These are phyloP conservation scores for Tenthredo notha DNA, from an alignment of 2,888 invertebrate genomes.

Conservation along the genomic window DNA sequence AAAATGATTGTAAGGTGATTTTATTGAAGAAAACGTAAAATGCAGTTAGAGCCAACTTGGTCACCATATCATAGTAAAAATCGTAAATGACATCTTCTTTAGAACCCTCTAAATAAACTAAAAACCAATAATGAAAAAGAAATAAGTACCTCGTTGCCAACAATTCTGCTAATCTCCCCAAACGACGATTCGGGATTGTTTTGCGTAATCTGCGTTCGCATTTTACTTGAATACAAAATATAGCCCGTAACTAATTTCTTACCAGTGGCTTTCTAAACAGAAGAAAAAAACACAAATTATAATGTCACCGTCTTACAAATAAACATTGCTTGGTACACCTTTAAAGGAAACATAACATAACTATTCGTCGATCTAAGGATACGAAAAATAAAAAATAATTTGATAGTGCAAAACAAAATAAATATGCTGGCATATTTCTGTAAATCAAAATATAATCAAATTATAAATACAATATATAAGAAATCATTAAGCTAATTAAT, in stretches of 20 bases:
- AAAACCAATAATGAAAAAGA: constrained; percentile 70
- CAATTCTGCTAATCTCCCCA: constrained; percentile 89
- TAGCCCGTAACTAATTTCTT: constrained; percentile 97
- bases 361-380: constrained; percentile 54
- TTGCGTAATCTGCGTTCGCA: constrained; percentile 93
- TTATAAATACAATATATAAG: constrained; percentile 59
- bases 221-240: constrained; percentile 98
- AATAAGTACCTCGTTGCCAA: constrained; percentile 84
- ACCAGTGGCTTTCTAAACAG: constrained; percentile 80
- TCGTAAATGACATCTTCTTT: constrained; percentile 55
- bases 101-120: constrained; percentile 63
- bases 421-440: constrained; percentile 78
- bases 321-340: constrained; percentile 50
- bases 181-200: constrained; percentile 97
- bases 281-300: constrained; percentile 73
- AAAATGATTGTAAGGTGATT: neutral
- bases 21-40: constrained; percentile 45
- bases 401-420: constrained; percentile 56
- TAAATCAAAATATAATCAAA: constrained; percentile 58
- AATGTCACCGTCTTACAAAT: constrained; percentile 63
- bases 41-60: constrained; percentile 31
- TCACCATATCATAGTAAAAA: constrained; percentile 25
- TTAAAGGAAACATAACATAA: constrained; percentile 52
- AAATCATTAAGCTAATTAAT: constrained; percentile 53
- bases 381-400: constrained; percentile 54